phyloP scores from a whole-genome alignment of 2,888 invertebrate species.

The Neuroscelio doddi region DNA sequence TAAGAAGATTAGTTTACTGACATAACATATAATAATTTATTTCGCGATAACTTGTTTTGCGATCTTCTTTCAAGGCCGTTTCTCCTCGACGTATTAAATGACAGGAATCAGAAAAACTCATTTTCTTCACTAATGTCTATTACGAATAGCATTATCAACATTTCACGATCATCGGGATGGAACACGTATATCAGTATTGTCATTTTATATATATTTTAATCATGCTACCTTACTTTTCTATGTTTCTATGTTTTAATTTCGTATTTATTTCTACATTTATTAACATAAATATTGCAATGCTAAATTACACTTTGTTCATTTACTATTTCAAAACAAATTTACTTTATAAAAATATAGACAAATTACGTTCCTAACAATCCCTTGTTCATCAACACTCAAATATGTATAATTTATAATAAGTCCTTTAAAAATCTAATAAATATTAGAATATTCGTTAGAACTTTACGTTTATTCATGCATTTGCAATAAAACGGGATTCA shows the following conservation, averaged over 20 bases:
- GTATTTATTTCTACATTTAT: constrained; percentile 23
- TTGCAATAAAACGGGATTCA: too few species aligned
- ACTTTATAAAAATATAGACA: too few species aligned
- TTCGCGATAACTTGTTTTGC: constrained; percentile 56
- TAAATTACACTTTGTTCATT: too few species aligned
- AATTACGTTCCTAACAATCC: too few species aligned
- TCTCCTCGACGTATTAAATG: constrained; percentile 43
- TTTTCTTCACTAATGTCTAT: constrained; percentile 43
- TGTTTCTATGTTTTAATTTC: constrained; percentile 40
- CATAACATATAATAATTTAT: constrained; percentile 51
- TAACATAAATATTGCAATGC: too few species aligned
- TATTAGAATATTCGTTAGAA: too few species aligned
- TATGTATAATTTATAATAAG: too few species aligned
- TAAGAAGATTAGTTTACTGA: constrained; percentile 58
- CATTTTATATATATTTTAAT: constrained; percentile 37
- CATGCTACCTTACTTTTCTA: constrained; percentile 7
- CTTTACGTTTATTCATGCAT: too few species aligned
- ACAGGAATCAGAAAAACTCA: constrained; percentile 47
- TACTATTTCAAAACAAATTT: too few species aligned
- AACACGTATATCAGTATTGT: constrained; percentile 41
- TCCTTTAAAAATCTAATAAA: too few species aligned
- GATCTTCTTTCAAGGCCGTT: constrained; percentile 48
- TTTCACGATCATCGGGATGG: constrained; percentile 37
- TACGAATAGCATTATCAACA: constrained; percentile 41
- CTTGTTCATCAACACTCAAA: too few species aligned